Conservation (phyloP, 2,797 vertebrate species). For the Amniataba percoides region DNA sequence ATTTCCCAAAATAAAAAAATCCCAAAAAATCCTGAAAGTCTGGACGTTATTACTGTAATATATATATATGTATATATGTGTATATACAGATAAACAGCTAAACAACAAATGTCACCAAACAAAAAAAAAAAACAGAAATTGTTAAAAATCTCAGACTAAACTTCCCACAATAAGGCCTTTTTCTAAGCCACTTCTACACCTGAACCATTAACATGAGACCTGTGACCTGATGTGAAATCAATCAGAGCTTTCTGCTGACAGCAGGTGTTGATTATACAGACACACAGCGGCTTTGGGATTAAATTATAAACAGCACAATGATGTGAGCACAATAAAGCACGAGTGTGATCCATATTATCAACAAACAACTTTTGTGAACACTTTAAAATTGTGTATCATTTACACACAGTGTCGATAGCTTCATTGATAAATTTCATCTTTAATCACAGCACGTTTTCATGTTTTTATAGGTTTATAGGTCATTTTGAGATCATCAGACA, state of each 20-base stretch:
- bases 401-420: neutral
- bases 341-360: neutral
- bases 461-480: conserved; percentile 11
- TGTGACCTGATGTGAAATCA: neutral
- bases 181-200: neutral
- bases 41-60: neutral
- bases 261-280: neutral
- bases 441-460: neutral
- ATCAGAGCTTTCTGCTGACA: neutral
- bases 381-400: neutral
- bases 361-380: neutral
- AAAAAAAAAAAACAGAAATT: too few species aligned
- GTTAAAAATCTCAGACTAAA: neutral
- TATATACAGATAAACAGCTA: too few species aligned
- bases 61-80: too few species aligned
- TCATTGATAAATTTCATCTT: neutral
- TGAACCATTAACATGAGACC: neutral
- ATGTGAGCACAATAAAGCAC: neutral
- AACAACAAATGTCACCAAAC: neutral
- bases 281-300: neutral
- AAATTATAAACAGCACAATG: neutral
- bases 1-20: neutral
- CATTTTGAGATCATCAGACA: neutral
- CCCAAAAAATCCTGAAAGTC: neutral
- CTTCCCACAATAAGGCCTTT: neutral